These are phyloP conservation scores for Drosophila tanythrix DNA, from an alignment of 2,888 invertebrate genomes.

Conservation along the genomic window DNA sequence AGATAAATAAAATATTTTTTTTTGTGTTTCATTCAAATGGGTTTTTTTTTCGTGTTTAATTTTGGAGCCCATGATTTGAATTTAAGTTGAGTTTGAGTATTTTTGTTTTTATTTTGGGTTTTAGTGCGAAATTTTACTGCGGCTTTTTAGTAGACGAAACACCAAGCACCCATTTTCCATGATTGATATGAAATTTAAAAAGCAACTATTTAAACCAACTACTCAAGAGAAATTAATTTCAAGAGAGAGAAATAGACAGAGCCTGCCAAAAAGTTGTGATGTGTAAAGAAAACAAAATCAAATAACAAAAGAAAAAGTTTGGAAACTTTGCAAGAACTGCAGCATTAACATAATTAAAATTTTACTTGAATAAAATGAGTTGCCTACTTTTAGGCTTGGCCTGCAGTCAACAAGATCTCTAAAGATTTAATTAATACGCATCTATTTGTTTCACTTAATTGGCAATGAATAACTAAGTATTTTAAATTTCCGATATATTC, in stretches of 20 bases:
- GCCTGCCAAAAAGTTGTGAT: constrained; percentile 9
- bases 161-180: constrained; percentile 70
- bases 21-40: constrained; percentile 51
- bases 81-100: constrained; percentile 29
- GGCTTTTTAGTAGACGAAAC: constrained; percentile 73
- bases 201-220: constrained; percentile 57
- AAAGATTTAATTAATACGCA: constrained; percentile 27
- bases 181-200: constrained; percentile 57
- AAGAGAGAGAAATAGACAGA: constrained; percentile 33
- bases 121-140: constrained; percentile 77
- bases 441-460: constrained; percentile 35
- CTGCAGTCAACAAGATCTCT: constrained; percentile 3
- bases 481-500: constrained; percentile 24
- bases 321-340: constrained; percentile 38
- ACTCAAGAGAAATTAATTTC: constrained; percentile 48
- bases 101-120: constrained; percentile 39
- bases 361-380: constrained; percentile 11
- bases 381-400: constrained; percentile 56
- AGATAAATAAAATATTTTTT: constrained; percentile 62
- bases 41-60: constrained; percentile 44
- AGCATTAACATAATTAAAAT: constrained; percentile 22
- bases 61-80: constrained; percentile 59
- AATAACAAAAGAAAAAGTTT: constrained; percentile 37
- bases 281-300: constrained; percentile 22
- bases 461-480: constrained; percentile 37